A percentile compares a stretch with the other conserved stretches of the same genome.
phyloP scores from a whole-genome alignment of 2,797 vertebrate species.

The Brotula barbata region DNA sequence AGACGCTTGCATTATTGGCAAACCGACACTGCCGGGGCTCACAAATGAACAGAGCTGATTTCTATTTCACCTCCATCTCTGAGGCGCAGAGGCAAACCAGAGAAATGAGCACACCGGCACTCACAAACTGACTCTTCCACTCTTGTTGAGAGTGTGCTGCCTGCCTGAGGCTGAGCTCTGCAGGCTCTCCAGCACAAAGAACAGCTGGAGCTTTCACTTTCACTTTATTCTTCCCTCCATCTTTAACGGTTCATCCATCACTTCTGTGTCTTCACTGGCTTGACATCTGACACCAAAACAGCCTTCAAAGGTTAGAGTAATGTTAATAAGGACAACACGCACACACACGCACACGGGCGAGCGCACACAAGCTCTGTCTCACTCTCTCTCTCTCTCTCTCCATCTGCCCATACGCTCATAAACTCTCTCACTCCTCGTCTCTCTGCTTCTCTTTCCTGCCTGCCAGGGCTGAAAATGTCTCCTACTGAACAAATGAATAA shows the following conservation, averaged over 20 bases:
- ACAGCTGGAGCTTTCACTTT: slow-evolving; percentile 46
- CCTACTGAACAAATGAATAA: slow-evolving; percentile 57
- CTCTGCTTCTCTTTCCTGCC: neutral
- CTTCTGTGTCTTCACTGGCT: neutral
- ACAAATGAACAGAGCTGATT: neutral
- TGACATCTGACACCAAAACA: slow-evolving; percentile 22
- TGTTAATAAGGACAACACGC: slow-evolving; percentile 19
- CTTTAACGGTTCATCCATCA: slow-evolving; percentile 18
- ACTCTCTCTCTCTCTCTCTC: too few species aligned
- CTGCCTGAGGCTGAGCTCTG: slow-evolving; percentile 31
- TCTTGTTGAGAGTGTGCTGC: slow-evolving; percentile 14
- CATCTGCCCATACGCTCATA: neutral
- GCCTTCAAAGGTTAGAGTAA: slow-evolving; percentile 4
- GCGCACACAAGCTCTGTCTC: too few species aligned
- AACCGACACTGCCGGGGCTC: too few species aligned
- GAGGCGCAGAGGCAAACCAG: too few species aligned
- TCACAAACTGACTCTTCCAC: neutral
- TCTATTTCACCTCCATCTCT: neutral
- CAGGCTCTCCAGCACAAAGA: slow-evolving; percentile 31
- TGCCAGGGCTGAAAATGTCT: slow-evolving; percentile 37
- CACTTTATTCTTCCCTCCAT: slow-evolving; percentile 1
- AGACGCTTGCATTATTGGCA: too few species aligned
- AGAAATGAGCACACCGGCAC: too few species aligned
- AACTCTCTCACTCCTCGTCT: neutral
- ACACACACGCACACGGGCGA: neutral